Conservation (phyloP, 2,888 invertebrate genomes). For the Panzeria rudis region DNA sequence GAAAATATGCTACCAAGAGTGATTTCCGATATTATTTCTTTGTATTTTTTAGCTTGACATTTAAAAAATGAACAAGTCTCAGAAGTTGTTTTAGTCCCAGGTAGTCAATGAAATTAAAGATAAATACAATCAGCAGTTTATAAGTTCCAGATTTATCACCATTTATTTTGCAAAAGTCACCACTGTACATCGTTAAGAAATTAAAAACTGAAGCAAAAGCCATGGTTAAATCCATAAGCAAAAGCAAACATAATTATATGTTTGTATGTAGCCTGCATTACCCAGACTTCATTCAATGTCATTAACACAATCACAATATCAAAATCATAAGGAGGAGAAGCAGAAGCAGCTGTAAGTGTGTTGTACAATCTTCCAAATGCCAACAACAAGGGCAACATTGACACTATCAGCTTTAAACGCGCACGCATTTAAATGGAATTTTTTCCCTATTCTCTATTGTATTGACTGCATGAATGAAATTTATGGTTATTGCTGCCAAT, state of each 20-base stretch:
- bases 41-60: too few species aligned
- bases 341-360: conserved; percentile 8
- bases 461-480: conserved; percentile 57
- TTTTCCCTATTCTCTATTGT: conserved; percentile 18
- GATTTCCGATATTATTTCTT: too few species aligned
- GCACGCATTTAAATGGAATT: conserved; percentile 50
- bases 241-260: conserved; percentile 6
- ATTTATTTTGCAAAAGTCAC: too few species aligned
- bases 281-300: conserved; percentile 20
- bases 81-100: too few species aligned
- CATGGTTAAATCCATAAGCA: not conserved
- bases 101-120: too few species aligned
- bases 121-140: too few species aligned
- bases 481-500: conserved; percentile 65
- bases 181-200: too few species aligned
- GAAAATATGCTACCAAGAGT: too few species aligned
- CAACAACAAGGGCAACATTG: not conserved
- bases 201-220: not conserved
- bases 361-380: conserved; percentile 16
- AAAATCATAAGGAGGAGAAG: not conserved
- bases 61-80: too few species aligned
- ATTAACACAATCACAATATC: conserved; percentile 23
- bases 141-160: too few species aligned
- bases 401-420: conserved; percentile 40
- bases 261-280: not conserved